These are phyloP conservation scores for Elachura formosa DNA, from an alignment of 2,113 vertebrate species.

Conservation along the genomic window DNA sequence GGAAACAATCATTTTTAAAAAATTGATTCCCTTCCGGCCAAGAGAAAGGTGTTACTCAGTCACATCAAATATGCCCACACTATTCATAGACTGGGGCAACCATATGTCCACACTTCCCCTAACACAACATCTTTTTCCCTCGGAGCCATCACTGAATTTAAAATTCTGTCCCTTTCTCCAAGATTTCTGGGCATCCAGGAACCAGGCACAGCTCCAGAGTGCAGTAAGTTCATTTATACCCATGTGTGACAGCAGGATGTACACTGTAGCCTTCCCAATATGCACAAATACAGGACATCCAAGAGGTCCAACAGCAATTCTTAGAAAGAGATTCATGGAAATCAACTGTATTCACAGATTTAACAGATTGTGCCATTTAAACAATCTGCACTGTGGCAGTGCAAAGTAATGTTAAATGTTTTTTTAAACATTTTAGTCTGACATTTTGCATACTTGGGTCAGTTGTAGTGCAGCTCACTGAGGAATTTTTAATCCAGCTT, in stretches of 20 bases:
- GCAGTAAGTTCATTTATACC: neutral
- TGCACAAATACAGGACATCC: neutral
- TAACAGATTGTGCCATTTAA: neutral
- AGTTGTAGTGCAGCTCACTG: neutral
- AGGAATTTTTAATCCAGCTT: neutral
- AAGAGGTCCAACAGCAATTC: neutral
- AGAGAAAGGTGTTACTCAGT: neutral
- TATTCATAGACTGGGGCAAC: neutral
- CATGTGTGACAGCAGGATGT: accelerated
- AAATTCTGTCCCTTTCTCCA: neutral
- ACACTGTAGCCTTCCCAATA: neutral
- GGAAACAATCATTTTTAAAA: neutral
- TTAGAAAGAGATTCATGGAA: neutral
- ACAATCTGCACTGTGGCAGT: neutral
- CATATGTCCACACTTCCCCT: neutral
- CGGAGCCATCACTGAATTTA: neutral
- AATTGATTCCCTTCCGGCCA: neutral
- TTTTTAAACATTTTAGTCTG: neutral
- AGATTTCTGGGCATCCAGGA: neutral
- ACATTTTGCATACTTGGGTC: neutral
- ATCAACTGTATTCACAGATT: neutral
- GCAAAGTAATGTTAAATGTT: neutral
- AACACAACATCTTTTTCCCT: accelerated
- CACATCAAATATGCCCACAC: neutral
- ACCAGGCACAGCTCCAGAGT: neutral